Base-by-base conservation (phyloP, 2,797 vertebrate species). In the Numenius phaeopus region DNA sequence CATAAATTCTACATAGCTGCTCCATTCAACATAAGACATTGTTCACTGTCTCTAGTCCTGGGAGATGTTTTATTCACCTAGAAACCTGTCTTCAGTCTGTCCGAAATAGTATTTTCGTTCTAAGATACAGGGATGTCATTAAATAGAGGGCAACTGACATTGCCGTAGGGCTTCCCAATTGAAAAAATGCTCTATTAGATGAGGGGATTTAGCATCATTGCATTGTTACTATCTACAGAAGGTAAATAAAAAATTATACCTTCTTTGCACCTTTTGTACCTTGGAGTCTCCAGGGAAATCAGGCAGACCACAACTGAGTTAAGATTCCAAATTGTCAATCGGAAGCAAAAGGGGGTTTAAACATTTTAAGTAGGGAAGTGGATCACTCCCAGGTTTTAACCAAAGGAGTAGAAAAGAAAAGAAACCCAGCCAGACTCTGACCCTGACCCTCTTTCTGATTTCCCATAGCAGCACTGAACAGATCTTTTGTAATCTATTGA, bases 71-170 rank as follows among this genome's bases (percentile, higher is more conserved):
- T 94, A 87, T 96, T 95, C 78, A 84, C 87, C 49, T 70, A 57
- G 59, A 94, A 96, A 83, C 66, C 49, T 89, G 27, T 67, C 81
- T 96, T 90, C 76, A 89, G 46, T 77, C 70, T 94, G 65, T 81
- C 75, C 42, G 1, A 89, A 89, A 94, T 75, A 93, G 54, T 87
- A 90, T 94, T 96, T 88, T 75, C 92, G n/a, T 97, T 96, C 79
- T 96, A 72, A 95, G 71, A 92, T 61, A 64, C 18, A 83, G 37
- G 18, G 13, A 88, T 83, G 55, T 79, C 94, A 94, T 97, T 97
- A 93, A 95, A 95, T 61, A 94, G 82, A 95, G 77, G 77, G 40
- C 34, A 87, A 73, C 49, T 94, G 94, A 95, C 94, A 95, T 61
- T 86, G 90, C 84, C 1, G 1, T 64, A 88, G 82, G 85, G 91